Conservation (phyloP, 2,888 invertebrate species). For the Parelbella ahira region DNA sequence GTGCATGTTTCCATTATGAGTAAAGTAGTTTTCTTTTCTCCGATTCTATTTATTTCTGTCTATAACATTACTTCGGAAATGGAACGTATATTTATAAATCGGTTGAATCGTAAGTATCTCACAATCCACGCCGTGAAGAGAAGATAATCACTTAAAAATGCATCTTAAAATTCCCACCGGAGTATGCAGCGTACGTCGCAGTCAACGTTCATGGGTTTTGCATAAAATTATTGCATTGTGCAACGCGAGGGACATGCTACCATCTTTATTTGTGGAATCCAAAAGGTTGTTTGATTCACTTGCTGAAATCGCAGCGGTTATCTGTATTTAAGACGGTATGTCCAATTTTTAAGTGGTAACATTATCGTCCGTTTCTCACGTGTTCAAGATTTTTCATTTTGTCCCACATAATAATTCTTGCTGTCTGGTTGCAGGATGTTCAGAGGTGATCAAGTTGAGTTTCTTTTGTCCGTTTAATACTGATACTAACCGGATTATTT, state of each 20-base stretch:
- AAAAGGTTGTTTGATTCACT: conserved; percentile 14
- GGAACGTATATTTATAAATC: conserved; percentile 13
- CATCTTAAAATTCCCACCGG: conserved; percentile 15
- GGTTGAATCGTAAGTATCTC: conserved; percentile 9
- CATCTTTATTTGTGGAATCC: conserved; percentile 15
- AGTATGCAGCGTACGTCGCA: conserved; percentile 4
- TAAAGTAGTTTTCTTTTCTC: too few relatives aligned
- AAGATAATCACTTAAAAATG: conserved; percentile 19
- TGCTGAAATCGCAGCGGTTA: not conserved
- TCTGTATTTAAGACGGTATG: conserved; percentile 6
- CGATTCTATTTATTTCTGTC: too few relatives aligned
- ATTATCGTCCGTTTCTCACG: too few relatives aligned
- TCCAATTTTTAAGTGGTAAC: conserved; percentile 4
- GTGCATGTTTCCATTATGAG: too few relatives aligned
- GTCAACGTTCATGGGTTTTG: conserved; percentile 18
- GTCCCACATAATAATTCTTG: too few relatives aligned
- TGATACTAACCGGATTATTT: too few relatives aligned
- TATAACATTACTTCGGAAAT: too few relatives aligned
- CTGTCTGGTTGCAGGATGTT: too few relatives aligned
- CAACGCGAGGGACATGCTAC: conserved; percentile 14
- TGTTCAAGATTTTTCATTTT: too few relatives aligned
- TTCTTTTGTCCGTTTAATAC: too few relatives aligned
- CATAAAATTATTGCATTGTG: conserved; percentile 24
- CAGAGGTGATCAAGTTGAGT: too few relatives aligned
- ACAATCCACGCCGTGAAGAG: conserved; percentile 1